These are phyloP conservation scores for Dasysyrphus tricinctus DNA, from an alignment of 2,888 invertebrate genomes.

Conservation along the genomic window DNA sequence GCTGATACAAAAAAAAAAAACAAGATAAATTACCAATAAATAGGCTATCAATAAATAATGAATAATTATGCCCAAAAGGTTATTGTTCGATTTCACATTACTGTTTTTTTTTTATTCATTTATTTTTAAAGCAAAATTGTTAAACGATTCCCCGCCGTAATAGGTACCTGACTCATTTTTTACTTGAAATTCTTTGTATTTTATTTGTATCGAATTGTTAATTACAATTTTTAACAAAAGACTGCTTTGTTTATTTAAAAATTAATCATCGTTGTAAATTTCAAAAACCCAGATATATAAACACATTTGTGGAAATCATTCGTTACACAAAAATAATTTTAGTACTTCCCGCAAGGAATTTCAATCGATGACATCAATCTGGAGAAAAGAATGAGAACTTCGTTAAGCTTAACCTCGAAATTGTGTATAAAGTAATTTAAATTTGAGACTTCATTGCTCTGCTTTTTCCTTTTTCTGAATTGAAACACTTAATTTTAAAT, in stretches of 20 bases:
- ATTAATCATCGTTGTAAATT: not conserved
- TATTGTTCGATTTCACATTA: constrained; percentile 1
- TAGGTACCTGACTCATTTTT: not conserved
- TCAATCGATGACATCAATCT: too few relatives aligned
- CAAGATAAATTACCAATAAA: constrained; percentile 4
- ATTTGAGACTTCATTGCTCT: too few relatives aligned
- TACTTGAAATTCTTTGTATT: not conserved
- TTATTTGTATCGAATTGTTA: not conserved
- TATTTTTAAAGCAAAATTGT: too few relatives aligned
- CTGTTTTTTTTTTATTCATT: not conserved
- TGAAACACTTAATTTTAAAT: too few relatives aligned
- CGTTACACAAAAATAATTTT: not conserved
- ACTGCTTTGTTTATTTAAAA: not conserved
- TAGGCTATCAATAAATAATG: not conserved
- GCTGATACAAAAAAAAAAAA: not conserved
- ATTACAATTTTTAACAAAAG: not conserved
- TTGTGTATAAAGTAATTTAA: too few relatives aligned
- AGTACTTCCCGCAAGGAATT: not conserved
- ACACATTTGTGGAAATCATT: constrained; percentile 1
- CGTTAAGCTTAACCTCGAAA: too few relatives aligned
- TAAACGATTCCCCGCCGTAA: too few relatives aligned
- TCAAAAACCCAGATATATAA: too few relatives aligned
- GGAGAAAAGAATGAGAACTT: not conserved
- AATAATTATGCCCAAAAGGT: not conserved
- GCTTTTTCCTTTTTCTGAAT: too few relatives aligned